Conservation (phyloP, 2,113 vertebrate species). For the Cranoglanis bouderius region DNA sequence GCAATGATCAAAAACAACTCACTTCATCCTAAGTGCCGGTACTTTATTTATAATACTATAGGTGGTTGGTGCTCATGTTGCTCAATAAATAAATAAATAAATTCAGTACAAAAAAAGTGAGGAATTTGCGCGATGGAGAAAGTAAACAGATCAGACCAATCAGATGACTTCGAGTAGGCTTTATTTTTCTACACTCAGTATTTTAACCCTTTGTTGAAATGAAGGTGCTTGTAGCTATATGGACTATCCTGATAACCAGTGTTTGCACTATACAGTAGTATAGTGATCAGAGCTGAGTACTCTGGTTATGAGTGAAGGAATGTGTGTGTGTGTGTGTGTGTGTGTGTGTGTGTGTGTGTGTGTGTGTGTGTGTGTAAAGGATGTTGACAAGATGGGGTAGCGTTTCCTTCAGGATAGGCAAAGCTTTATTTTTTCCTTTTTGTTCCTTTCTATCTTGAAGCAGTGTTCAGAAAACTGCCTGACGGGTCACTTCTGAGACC, state of each 20-base stretch:
- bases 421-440: slow-evolving; percentile 33
- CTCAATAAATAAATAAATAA: too few species aligned
- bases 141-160: background rate
- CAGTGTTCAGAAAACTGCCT: background rate
- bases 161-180: background rate
- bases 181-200: background rate
- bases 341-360: slow-evolving; percentile 4
- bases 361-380: slow-evolving; percentile 16
- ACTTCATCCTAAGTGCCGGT: background rate
- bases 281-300: background rate
- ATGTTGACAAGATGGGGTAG: slow-evolving; percentile 29
- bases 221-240: background rate
- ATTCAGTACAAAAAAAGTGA: background rate
- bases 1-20: background rate
- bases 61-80: background rate
- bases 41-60: background rate
- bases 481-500: background rate
- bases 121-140: background rate
- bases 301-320: background rate
- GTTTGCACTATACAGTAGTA: background rate
- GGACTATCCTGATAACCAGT: background rate
- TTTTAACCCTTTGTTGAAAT: background rate
- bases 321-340: slow-evolving; percentile 13
- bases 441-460: background rate
- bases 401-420: slow-evolving; percentile 25